phyloP scores from a whole-genome alignment of 2,797 vertebrate species.

The Coendou prehensilis region DNA sequence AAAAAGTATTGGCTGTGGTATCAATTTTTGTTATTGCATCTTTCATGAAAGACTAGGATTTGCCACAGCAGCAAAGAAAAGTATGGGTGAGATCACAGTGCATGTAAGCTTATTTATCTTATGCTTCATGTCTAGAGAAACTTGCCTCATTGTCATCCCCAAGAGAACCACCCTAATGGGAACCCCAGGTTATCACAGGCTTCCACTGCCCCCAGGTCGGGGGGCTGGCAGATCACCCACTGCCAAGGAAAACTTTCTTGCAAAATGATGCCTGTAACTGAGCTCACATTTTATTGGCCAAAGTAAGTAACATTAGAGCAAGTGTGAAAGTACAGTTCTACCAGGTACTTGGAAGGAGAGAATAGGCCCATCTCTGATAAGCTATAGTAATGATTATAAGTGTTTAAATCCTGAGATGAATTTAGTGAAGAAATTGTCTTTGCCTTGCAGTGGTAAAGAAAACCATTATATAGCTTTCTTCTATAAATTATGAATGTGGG shows the following conservation, averaged over 20 bases:
- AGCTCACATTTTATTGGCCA: background rate
- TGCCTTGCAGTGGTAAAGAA: background rate
- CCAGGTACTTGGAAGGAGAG: no score
- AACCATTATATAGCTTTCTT: background rate
- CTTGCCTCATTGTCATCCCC: background rate
- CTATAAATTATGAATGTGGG: conserved; percentile 17
- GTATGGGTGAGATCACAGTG: background rate
- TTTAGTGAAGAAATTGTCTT: conserved; percentile 56
- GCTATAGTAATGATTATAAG: background rate
- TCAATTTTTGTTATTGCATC: background rate
- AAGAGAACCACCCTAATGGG: background rate
- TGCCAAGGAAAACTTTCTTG: background rate
- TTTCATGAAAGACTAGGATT: background rate
- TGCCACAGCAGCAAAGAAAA: background rate
- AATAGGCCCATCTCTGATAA: background rate
- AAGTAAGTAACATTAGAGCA: background rate
- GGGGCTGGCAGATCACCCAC: background rate
- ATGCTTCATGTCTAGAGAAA: background rate
- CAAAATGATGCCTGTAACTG: background rate
- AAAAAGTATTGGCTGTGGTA: background rate
- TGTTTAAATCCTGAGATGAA: conserved; percentile 56
- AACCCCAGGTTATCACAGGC: background rate
- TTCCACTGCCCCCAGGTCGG: background rate
- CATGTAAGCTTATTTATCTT: background rate
- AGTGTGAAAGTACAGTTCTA: background rate